These are phyloP conservation scores for Hirtodrosophila cameraria DNA, from an alignment of 2,888 invertebrate genomes.

Conservation along the genomic window DNA sequence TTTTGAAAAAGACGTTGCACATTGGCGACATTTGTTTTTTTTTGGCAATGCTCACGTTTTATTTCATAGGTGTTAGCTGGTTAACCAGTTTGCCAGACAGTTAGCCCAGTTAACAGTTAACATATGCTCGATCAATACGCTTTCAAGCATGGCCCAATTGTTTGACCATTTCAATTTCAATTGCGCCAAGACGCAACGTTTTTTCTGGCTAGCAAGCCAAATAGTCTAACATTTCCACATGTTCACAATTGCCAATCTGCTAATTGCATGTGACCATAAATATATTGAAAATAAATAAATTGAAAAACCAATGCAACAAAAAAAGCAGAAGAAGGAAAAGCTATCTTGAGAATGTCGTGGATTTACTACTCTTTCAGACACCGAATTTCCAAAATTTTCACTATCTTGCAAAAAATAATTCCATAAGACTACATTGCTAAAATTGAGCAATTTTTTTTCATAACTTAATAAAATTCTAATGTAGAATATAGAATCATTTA, in stretches of 20 bases:
- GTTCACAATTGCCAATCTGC: slow-evolving; percentile 27
- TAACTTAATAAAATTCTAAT: no score
- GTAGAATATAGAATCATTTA: no score
- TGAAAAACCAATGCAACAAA: no score
- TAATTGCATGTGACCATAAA: slow-evolving; percentile 31
- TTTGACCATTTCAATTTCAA: slow-evolving; percentile 48
- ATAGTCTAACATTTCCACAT: slow-evolving; percentile 12
- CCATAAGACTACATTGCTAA: no score
- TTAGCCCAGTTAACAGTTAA: slow-evolving; percentile 33
- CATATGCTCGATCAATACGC: slow-evolving; percentile 44
- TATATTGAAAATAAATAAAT: neutral
- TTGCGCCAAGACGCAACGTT: slow-evolving; percentile 25
- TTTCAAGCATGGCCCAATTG: slow-evolving; percentile 15
- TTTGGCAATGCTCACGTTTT: slow-evolving; percentile 58
- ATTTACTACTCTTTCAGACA: no score
- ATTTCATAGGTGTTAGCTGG: slow-evolving; percentile 67
- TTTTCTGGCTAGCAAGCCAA: slow-evolving; percentile 12
- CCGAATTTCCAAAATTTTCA: no score
- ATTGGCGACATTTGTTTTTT: slow-evolving; percentile 36
- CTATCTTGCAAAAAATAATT: no score
- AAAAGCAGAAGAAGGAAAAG: neutral
- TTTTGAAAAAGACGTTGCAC: slow-evolving; percentile 29
- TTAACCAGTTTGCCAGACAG: slow-evolving; percentile 30
- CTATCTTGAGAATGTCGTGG: neutral
- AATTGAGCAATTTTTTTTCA: no score